Evolutionary conservation across 64 coral and sea anemone genomes (phyloP).

Genomic region (Platygyra sinensis): DNA sequence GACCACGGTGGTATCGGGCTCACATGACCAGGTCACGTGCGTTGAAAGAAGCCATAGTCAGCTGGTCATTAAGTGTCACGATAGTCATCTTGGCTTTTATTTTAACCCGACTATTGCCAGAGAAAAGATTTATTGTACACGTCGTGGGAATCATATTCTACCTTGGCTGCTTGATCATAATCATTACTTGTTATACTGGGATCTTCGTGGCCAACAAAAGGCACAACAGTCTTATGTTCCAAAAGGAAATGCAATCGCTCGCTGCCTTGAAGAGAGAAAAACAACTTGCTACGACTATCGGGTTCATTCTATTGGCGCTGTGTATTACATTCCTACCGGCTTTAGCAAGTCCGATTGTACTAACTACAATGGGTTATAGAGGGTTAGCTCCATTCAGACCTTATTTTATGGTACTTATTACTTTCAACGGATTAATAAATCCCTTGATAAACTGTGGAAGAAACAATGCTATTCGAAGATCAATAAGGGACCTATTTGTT

Average conservation of each 20-base stretch:
- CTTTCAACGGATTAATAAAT: neutral
- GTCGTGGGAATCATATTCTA: neutral
- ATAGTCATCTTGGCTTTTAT: no score
- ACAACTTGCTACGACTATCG: neutral
- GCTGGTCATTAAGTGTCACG: neutral
- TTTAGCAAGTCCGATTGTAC: neutral
- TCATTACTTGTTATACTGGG: neutral
- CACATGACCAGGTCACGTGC: neutral
- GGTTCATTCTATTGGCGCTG: neutral
- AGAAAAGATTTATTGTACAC: neutral
- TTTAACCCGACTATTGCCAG: neutral
- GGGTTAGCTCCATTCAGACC: neutral
- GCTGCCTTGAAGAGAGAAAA: slow-evolving; percentile 1
- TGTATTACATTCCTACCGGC: neutral
- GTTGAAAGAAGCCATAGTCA: neutral
- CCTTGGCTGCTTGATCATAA: neutral
- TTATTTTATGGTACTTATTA: neutral
- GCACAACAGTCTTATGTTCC: no score
- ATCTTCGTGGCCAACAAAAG: neutral
- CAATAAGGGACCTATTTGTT: neutral
- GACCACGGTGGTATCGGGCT: neutral
- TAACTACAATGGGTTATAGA: neutral
- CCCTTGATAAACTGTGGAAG: neutral
- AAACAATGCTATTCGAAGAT: neutral
- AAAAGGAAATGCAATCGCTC: neutral